Conservation (phyloP, 2,888 invertebrate species). For the Abrostola triplasia region DNA sequence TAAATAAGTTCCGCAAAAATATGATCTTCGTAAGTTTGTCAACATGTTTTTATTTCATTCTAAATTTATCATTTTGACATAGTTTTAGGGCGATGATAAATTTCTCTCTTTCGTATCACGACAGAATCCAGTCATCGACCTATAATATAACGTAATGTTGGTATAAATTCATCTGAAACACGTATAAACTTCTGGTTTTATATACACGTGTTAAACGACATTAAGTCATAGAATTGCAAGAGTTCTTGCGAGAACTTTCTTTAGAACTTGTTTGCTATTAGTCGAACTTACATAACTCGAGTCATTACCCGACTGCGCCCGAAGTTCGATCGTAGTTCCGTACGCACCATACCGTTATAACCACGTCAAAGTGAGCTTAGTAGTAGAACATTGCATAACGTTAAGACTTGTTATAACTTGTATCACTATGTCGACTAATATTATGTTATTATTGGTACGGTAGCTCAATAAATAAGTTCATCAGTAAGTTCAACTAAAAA, state of each 20-base stretch:
- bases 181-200: too few species aligned
- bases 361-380: neutral
- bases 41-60: too few species aligned
- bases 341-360: constrained; percentile 24
- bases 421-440: neutral
- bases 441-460: neutral
- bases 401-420: neutral
- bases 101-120: too few species aligned
- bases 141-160: too few species aligned
- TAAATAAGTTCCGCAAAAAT: too few species aligned
- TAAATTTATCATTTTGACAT: too few species aligned
- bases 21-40: too few species aligned
- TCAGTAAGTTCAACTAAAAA: neutral
- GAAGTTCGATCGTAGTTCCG: constrained; percentile 11
- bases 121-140: too few species aligned
- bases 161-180: too few species aligned
- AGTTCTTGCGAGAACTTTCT: constrained; percentile 36
- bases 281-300: constrained; percentile 33
- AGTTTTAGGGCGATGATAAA: too few species aligned
- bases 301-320: constrained; percentile 10
- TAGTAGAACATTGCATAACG: neutral
- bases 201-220: neutral
- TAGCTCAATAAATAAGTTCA: neutral
- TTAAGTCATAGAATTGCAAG: constrained; percentile 10
- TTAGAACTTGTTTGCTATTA: constrained; percentile 31